Conservation (phyloP, 2,888 invertebrate genomes). For the Folsomia candida region DNA sequence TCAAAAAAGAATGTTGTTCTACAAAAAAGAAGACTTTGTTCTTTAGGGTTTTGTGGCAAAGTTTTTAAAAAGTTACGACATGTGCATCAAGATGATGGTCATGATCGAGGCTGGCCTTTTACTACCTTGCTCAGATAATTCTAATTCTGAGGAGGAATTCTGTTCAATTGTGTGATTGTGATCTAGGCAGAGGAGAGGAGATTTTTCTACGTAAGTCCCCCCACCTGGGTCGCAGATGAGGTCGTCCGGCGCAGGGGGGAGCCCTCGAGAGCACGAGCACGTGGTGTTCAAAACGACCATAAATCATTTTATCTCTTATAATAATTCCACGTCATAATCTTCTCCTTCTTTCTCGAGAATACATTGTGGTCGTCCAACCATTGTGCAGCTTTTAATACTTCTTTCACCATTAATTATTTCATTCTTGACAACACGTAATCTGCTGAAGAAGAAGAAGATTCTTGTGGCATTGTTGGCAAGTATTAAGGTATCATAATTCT, state of each 20-base stretch:
- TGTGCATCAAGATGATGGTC: no score
- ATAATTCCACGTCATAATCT: conserved; percentile 8
- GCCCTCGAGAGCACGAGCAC: conserved; percentile 47
- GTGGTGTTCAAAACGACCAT: conserved; percentile 46
- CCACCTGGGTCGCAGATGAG: conserved; percentile 41
- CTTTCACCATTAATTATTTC: conserved; percentile 21
- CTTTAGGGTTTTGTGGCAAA: background rate
- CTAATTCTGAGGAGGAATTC: conserved; percentile 17
- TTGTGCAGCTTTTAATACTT: conserved; percentile 3
- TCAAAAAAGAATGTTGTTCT: background rate
- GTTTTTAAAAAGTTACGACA: background rate
- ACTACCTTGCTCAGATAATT: no score
- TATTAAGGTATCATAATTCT: no score
- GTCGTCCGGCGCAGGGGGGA: conserved; percentile 47
- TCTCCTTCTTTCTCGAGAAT: background rate
- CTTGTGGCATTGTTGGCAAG: no score
- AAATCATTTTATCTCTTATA: conserved; percentile 45
- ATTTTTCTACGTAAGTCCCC: conserved; percentile 40
- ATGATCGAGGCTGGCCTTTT: no score
- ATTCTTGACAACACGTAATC: conserved; percentile 11
- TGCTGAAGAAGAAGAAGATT: background rate
- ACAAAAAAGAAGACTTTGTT: background rate
- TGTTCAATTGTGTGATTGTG: conserved; percentile 26
- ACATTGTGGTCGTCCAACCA: background rate
- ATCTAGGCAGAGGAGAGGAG: conserved; percentile 16